Conservation (phyloP, 2,888 invertebrate genomes). For the Caenorhabditis angaria region DNA sequence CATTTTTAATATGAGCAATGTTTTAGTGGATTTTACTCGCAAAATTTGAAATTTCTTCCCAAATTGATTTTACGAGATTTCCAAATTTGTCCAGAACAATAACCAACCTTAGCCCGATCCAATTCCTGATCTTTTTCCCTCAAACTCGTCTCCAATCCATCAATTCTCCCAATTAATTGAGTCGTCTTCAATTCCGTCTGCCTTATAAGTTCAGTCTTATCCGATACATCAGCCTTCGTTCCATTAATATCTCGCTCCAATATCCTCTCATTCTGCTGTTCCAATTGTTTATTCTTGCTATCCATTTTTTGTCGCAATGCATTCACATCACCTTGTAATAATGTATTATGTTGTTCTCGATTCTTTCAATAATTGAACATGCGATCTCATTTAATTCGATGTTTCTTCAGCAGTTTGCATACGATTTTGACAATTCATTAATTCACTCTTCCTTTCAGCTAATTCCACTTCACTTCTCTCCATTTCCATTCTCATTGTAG, state of each 20-base stretch:
- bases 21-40: too few species aligned
- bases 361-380: constrained; percentile 97
- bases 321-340: constrained; percentile 97
- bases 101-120: constrained; percentile 50
- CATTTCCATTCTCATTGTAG: constrained; percentile 78
- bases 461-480: constrained; percentile 96
- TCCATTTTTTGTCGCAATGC: constrained; percentile 85
- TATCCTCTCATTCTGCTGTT: constrained; percentile 82
- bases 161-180: constrained; percentile 80
- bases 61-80: too few species aligned
- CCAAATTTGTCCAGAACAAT: too few species aligned
- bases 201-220: constrained; percentile 55
- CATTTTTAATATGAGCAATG: too few species aligned
- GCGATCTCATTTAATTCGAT: constrained; percentile 81
- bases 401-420: constrained; percentile 84
- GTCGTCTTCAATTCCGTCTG: constrained; percentile 50
- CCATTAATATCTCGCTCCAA: constrained; percentile 86
- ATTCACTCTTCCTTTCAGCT: constrained; percentile 93
- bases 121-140: constrained; percentile 86
- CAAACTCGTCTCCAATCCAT: constrained; percentile 93
- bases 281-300: constrained; percentile 75
- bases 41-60: too few species aligned
- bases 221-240: constrained; percentile 86
- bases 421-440: constrained; percentile 93
- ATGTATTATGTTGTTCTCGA: constrained; percentile 97